Evolutionary conservation across 37 sponge, comb jelly and placozoan genomes (phyloP), one percentile per base, ranked within the genome.

Genomic region (Theonella swinhoei): DNA sequence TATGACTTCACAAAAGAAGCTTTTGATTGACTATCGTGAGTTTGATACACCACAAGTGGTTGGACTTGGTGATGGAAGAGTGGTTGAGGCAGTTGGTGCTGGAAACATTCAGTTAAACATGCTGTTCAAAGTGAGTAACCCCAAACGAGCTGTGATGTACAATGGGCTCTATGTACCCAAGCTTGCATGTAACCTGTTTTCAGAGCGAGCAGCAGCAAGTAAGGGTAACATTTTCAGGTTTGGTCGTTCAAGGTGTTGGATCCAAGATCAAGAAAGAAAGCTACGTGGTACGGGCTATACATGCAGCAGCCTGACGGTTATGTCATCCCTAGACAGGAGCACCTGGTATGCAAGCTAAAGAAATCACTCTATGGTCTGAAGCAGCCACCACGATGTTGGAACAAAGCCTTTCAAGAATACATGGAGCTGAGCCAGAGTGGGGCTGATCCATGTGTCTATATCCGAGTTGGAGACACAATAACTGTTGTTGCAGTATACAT

Each of bases 31-130:
- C 42, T 87, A 87, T 32, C 59, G 42, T 24, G 80, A 65, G 25
- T 87, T 87, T n/a, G 71, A 80, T 31, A 65, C 23, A 24, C 81
- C 88, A n/a, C 71, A 87, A 62, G 80, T 43, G 41, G 88, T 87
- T 9, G 40, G 72, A 1, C 39, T 87, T 19, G 88, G 81, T 32
- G 87, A 87, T 80, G 88, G 88, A n/a, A 32, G 88, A 22, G 41
- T 69, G 1, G 71, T 87, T 14, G 41, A 80, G 31, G 88, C 88
- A 24, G 26, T 87, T 26, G 86, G 79, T 4, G 42, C 28, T 69
- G 78, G 86, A 35, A 37, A 79, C n/a, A 34, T 79, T 40, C 74
- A 62, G 9, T 1, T 86, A 3, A 86, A 24, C 3, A 72, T 86
- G 87, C 24, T 31, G 39, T 79, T 86, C 68, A 79, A 63, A 37